Base-by-base conservation (phyloP, 2,888 invertebrate genomes). In the Caenorhabditis uteleia region DNA sequence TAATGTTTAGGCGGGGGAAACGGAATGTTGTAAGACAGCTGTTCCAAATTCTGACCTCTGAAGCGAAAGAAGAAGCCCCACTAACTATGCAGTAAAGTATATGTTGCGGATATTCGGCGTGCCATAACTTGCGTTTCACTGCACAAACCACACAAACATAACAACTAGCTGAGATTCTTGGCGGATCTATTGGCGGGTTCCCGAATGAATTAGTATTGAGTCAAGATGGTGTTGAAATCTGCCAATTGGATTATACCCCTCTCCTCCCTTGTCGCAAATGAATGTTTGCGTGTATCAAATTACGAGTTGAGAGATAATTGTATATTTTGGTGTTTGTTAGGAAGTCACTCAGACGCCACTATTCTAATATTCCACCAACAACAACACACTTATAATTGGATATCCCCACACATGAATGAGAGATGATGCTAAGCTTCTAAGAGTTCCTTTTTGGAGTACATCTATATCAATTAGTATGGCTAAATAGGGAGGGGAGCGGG, bases 61-160 rank as follows among this genome's bases (percentile, higher is more conserved):
- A 56, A 62, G 62, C 56, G 62, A 56, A 56, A 62, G 50, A 61
- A 54, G 54, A 60, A 50, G 61, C 49, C 47, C 46, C 56, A 46
- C 51, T 62, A 56, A 62, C 62, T 48, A 62, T 56, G 62, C 51
- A 51, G 62, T 62, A 62, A 62, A 62, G 62, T 62, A 62, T 62
- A 48, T 62, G 62, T 56, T 62, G 56, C 51, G 62, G 49, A 48
- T 53, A 59, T n/a, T 34, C n/a, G 8, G 34, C n/a, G n/a, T 7
- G n/a, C 14, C 34, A 34, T 59, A 59, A 59, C 53, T 60, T 60
- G 54, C 60, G 48, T 54, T 60, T 54, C 60, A 42, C 42, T 38
- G 42, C 42, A 45, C 44, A 47, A 47, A 31, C 36, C 57, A 44
- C 48, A 48, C 56, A 29, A 8, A 29, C 12, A 29, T 29, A 6